Evolutionary conservation across 2,797 vertebrate species (phyloP), one percentile per base, ranked within the genome.

Genomic region (Heliangelus exortis): DNA sequence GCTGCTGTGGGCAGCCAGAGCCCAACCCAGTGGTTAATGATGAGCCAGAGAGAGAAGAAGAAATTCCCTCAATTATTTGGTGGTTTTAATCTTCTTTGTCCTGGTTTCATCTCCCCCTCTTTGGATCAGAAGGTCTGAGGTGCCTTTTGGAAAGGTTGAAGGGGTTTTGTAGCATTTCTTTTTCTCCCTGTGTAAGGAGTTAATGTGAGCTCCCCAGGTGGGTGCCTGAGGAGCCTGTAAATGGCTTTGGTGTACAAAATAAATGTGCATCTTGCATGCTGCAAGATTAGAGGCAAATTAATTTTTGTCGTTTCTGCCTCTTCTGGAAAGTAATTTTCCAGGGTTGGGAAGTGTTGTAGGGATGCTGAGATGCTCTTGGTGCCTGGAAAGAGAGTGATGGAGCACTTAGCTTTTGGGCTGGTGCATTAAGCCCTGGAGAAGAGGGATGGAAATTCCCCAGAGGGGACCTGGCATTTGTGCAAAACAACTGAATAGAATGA

Each of bases 251-350:
- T 2, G 2, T n/a, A 21, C 22, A 12, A 51, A 84, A 45, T 23
- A 23, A 68, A 54, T 62, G n/a, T n/a, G n/a, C n/a, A n/a, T n/a
- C n/a, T n/a, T n/a, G 23, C 3, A 0, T 20, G 34, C 51, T 41
- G 76, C 10, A 82, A 33, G 57, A 68, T 68, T 9, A 79, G 72
- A 57, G 31, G 72, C 14, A 22, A 79, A 89, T 91, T 25, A 75
- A 89, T 91, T 75, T 68, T 63, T 10, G 29, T 43, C 39, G 15
- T 75, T 66, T 57, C 67, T 62, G 58, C 23, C 31, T 89, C 45
- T 61, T 67, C 50, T 69, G 77, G 81, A 78, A 85, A 78, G 50
- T 79, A 7, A 34, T 82, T 93, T 93, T 66, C 76, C 84, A 48
- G 69, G 69, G 51, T 19, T 0, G 0, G 55, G 26, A 51, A 7